Evolutionary conservation across 2,113 vertebrate genomes (phyloP).

Genomic region (Lynx canadensis): DNA sequence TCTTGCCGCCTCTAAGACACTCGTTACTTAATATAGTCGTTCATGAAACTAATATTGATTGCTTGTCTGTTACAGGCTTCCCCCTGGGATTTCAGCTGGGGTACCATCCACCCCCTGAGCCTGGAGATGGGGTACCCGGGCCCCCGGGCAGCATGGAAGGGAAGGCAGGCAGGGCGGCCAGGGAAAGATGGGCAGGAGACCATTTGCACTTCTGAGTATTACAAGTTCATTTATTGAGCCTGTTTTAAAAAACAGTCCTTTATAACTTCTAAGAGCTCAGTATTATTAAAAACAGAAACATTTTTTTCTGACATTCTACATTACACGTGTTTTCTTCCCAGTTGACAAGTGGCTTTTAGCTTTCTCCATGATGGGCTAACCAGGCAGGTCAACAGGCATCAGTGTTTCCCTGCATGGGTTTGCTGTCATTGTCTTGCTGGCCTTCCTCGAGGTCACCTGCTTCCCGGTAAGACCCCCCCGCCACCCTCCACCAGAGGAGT

Average conservation of each 20-base stretch:
- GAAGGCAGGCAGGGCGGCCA: background rate
- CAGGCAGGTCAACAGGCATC: background rate
- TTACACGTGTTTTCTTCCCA: background rate
- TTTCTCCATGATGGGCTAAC: background rate
- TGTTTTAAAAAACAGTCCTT: background rate
- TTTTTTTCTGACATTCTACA: background rate
- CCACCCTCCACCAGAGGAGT: background rate
- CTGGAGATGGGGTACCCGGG: background rate
- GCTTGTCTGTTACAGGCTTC: background rate
- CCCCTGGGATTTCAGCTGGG: too few species aligned
- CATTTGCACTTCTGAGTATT: background rate
- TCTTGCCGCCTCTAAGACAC: background rate
- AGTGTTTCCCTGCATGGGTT: background rate
- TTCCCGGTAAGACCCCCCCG: too few species aligned
- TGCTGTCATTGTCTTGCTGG: accelerated
- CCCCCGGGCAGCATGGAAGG: accelerated
- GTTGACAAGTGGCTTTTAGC: background rate
- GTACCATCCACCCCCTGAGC: too few species aligned
- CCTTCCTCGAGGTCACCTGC: background rate
- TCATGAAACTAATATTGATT: accelerated
- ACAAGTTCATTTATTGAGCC: background rate
- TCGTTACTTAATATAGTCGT: background rate
- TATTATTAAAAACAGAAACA: background rate
- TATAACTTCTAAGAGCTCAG: background rate
- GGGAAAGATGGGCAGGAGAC: background rate